Base-by-base conservation (phyloP, 1,140 invertebrate species). In the Mycetomoellerius zeteki region DNA sequence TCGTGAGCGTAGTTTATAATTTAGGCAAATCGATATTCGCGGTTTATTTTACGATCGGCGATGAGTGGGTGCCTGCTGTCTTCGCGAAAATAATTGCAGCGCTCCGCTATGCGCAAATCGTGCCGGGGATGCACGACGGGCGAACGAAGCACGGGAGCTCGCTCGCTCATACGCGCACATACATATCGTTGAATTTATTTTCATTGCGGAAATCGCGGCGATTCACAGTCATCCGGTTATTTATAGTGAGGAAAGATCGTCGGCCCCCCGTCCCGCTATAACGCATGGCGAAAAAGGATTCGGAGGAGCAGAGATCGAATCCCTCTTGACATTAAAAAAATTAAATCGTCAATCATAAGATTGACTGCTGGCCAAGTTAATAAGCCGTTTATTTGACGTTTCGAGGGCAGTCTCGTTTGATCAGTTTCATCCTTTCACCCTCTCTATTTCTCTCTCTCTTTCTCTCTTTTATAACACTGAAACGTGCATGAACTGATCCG, bases 201-300 rank as follows among this genome's bases (percentile, higher is more conserved):
- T 90, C 84, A 90, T 92, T 90, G 86, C 87, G 65, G 78, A 91
- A 91, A 91, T 91, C 87, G 67, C 81, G 37, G 77, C 87, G 87
- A 88, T 91, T 91, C 75, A 75, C 47, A 90, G 86, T 82, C 86
- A 24, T 87, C 54, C 69, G 89, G 86, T 86, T 91, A 91, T 91
- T 90, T 90, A 90, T 91, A 91, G 86, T 30, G 81, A 4, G 19
- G 60, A 33, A 86, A 72, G 60, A 87, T 89, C 88, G 77, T 78
- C 73, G 56, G 43, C 65, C 21, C 27, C 52, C 54, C 82, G 58
- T 62, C 69, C 67, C 52, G 37, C 16, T 50, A 16, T 50, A 21
- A 60, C 56, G 30, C n/a, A 6, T 3, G 16, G 47, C 33, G 84
- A 82, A 56, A 88, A 88, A 80, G 72, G 64, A 67, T 50, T 27